Conservation (phyloP, 2,113 vertebrate species). For the Mormoops blainvillei region DNA sequence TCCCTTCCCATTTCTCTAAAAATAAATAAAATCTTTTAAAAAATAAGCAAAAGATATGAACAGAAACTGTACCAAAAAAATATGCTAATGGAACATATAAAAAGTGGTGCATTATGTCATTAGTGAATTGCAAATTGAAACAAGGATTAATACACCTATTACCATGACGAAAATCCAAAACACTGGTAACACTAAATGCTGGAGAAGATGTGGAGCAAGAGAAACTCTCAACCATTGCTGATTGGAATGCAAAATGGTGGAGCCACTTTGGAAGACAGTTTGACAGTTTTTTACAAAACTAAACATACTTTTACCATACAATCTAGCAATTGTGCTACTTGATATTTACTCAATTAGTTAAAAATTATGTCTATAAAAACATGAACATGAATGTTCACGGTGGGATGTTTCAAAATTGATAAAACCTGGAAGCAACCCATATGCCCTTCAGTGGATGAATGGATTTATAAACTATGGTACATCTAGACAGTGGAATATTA, state of each 20-base stretch:
- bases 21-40: too few species aligned
- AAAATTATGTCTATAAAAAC: neutral
- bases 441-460: neutral
- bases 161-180: neutral
- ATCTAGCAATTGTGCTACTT: neutral
- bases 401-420: neutral
- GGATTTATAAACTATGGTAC: neutral
- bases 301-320: neutral
- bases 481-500: neutral
- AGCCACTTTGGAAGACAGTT: neutral
- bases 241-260: neutral
- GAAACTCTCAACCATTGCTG: neutral
- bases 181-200: neutral
- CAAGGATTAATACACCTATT: neutral
- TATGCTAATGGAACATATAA: neutral
- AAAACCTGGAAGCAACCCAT: neutral
- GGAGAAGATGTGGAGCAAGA: neutral
- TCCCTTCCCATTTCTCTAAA: too few species aligned
- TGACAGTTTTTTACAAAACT: neutral
- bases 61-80: neutral
- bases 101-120: neutral
- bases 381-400: neutral
- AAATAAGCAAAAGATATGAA: neutral
- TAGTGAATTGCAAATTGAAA: neutral
- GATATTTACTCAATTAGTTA: neutral